Evolutionary conservation across 1,140 invertebrate species (phyloP), one percentile per base, ranked within the genome.

Genomic region (Andricus grossulariae): DNA sequence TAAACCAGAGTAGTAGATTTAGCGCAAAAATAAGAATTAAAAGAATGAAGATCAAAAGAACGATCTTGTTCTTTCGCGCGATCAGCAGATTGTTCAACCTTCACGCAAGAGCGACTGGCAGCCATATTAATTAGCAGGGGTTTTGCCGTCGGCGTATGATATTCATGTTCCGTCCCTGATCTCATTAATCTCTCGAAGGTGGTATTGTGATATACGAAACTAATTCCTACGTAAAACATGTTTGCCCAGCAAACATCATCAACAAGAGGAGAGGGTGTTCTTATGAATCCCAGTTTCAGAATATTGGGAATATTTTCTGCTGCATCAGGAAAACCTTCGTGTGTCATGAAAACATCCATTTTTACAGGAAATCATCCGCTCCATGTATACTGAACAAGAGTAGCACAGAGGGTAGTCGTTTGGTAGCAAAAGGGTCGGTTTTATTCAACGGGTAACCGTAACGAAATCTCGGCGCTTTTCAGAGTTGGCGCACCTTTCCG

Each of bases 391-490:
- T 19, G 52, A 54, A 66, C 0, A 16, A 32, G 25, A 66, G 25
- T 7, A 15, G 60, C 60, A 4, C 60, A 66, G 60, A 66, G 60
- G 60, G 60, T 39, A 66, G 60, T 66, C 60, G 51, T 50, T 71
- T 75, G 73, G 73, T 54, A 50, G 54, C 72, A 72, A 54, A n/a
- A 18, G 55, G n/a, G 50, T 71, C n/a, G 76, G 57, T 54, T 73
- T 76, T 71, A 39, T 72, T 49, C 45, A 72, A 76, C 70, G 52
- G 52, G n/a, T 66, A 78, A 74, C 80, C 83, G 82, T 87, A 82
- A 84, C 82, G 79, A 85, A 85, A 84, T 85, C 12, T 66, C 25
- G 60, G 60, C 60, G 60, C 60, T 66, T 66, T 66, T 66, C 60
- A 66, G 39, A 66, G 60, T 45, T 45, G 39, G 25, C n/a, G 25